Percentiles rank a stretch among this genome's conserved stretches.
phyloP scores from a whole-genome alignment of 2,113 vertebrate genomes.

The Xiphophorus couchianus region DNA sequence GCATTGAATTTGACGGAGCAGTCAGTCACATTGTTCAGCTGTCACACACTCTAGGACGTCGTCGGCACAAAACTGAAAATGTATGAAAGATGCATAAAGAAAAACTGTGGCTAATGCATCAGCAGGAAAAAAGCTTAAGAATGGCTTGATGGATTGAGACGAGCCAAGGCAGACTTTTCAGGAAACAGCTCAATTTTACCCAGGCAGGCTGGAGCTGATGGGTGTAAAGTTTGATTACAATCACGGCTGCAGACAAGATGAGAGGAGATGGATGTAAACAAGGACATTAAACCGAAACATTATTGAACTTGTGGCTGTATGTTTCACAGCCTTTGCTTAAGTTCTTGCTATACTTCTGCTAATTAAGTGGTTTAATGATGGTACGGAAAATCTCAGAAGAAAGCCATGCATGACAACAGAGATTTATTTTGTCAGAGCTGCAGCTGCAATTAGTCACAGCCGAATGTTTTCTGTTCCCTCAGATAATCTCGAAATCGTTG shows the following conservation, averaged over 20 bases:
- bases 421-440: conserved; percentile 32
- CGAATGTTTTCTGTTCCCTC: conserved; percentile 58
- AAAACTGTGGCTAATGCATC: conserved; percentile 36
- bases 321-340: background rate
- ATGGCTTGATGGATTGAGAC: conserved; percentile 72
- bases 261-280: conserved; percentile 50
- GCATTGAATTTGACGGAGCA: conserved; percentile 35
- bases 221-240: conserved; percentile 51
- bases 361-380: conserved; percentile 23
- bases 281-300: conserved; percentile 35
- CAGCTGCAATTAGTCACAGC: conserved; percentile 49
- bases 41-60: conserved; percentile 43
- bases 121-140: conserved; percentile 40
- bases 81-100: conserved; percentile 41
- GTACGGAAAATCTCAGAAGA: conserved; percentile 11
- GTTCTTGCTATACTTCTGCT: conserved; percentile 15
- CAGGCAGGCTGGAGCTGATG: conserved; percentile 59
- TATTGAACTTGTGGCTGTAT: conserved; percentile 29
- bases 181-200: conserved; percentile 87
- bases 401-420: conserved; percentile 10
- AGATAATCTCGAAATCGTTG: conserved; percentile 60
- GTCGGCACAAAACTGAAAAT: conserved; percentile 40
- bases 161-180: conserved; percentile 74
- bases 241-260: conserved; percentile 54
- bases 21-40: conserved; percentile 54